phyloP scores from a whole-genome alignment of 2,113 vertebrate genomes.

The Myrmophylax atrothorax region DNA sequence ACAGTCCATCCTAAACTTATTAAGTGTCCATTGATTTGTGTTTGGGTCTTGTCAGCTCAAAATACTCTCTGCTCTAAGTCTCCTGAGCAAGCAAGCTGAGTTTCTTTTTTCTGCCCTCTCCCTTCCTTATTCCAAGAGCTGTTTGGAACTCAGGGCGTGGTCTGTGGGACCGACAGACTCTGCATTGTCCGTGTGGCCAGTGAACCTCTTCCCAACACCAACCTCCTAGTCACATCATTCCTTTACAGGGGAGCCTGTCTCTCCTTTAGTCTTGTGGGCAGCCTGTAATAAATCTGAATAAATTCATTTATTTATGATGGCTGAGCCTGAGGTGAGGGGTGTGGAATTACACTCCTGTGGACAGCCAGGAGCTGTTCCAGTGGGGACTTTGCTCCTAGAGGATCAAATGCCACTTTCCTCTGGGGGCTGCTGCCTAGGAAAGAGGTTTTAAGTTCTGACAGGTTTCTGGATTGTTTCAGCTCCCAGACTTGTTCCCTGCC shows the following conservation, averaged over 20 bases:
- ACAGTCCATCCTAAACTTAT: not conserved
- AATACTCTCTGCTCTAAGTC: not conserved
- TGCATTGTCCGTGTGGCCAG: not conserved
- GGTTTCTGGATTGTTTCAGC: not conserved
- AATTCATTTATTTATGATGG: not conserved
- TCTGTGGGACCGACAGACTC: not conserved
- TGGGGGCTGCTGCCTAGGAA: not conserved
- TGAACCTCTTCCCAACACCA: not conserved
- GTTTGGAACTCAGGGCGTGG: not conserved
- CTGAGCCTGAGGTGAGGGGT: not conserved
- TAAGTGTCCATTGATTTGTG: not conserved
- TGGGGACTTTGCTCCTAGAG: not conserved
- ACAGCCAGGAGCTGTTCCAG: not conserved
- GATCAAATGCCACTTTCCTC: not conserved
- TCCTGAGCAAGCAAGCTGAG: not conserved
- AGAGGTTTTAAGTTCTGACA: not conserved
- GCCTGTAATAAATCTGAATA: not conserved
- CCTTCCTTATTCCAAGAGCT: not conserved
- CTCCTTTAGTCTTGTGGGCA: not conserved
- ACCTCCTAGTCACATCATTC: not conserved
- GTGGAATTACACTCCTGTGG: not conserved
- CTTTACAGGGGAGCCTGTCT: not conserved
- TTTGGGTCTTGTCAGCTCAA: not conserved
- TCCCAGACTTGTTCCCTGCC: not conserved
- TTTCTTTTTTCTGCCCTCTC: not conserved